Conservation (phyloP, 2,113 vertebrate genomes). For the Sturnira hondurensis region DNA sequence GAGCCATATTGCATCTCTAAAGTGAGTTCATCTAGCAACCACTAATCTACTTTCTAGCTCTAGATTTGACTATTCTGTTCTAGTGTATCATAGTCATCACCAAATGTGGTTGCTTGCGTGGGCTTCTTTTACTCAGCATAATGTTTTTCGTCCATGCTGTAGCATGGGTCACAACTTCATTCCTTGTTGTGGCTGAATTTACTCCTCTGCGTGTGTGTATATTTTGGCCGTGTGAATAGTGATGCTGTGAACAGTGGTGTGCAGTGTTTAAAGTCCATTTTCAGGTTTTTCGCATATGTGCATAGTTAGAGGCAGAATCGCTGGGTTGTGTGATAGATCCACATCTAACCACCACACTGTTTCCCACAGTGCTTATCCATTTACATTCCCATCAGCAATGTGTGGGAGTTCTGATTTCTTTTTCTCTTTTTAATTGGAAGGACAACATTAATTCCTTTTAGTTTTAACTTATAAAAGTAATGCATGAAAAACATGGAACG, state of each 20-base stretch:
- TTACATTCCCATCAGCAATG: not conserved
- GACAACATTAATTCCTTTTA: not conserved
- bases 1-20: not conserved
- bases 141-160: not conserved
- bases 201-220: not conserved
- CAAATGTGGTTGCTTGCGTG: not conserved
- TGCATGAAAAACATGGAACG: not conserved
- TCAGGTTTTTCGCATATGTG: not conserved
- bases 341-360: not conserved
- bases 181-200: not conserved
- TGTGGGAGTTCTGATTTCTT: not conserved
- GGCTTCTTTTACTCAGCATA: not conserved
- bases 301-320: not conserved
- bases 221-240: not conserved
- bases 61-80: not conserved
- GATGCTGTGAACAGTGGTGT: not conserved
- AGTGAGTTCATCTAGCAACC: not conserved
- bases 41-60: not conserved
- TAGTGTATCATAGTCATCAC: not conserved
- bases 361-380: too few species aligned
- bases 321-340: not conserved
- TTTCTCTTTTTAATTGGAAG: not conserved
- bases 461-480: not conserved
- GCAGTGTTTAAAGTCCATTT: not conserved
- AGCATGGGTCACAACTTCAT: not conserved